Evolutionary conservation across 2,888 invertebrate genomes (phyloP), one percentile per base, ranked within the genome.

Genomic region (Megalurothrips usitatus): DNA sequence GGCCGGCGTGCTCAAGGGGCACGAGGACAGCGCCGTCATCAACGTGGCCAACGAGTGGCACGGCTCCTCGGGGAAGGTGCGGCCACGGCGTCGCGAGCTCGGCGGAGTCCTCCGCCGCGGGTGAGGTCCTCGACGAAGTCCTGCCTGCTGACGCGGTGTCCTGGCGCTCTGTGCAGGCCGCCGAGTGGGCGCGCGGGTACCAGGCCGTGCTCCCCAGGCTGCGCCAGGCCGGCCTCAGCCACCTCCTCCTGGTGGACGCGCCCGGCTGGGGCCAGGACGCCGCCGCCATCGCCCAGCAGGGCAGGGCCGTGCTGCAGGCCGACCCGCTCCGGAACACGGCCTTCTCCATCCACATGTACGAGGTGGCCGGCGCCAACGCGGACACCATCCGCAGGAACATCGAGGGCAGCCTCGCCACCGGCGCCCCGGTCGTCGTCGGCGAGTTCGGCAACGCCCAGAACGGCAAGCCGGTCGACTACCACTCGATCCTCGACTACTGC

Each of bases 291-390:
- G 68, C 68, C 9, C 26, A 75, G 68, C 8, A 75, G 23, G 68
- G 68, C 26, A 6, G 10, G 19, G 52, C 10, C 52, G 52, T 52
- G 52, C 14, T 12, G 14, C 52, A 19, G 68, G 68, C 68, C 12
- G 68, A 75, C 26, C 68, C 68, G 4, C 2, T 1, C 0, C 68
- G 26, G 23, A 75, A 75, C 68, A 75, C 68, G 11, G 23, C 23
- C 68, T 75, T 75, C 23, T 75, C 68, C 23, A 75, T 75, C 68
- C 68, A 75, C 68, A 75, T 75, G 68, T 75, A 75, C 23, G 68
- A 75, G 68, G 68, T 75, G 26, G 68, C 68, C 12, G 68, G 23
- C 12, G 0, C 8, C 23, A 12, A 75, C 68, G 68, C 26, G 12
- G 68, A 23, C 11, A 75, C 68, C 26, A 26, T 75, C 26, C n/a